These are phyloP conservation scores for Ailurus styani DNA, from an alignment of 2,113 vertebrate species.

Conservation along the genomic window DNA sequence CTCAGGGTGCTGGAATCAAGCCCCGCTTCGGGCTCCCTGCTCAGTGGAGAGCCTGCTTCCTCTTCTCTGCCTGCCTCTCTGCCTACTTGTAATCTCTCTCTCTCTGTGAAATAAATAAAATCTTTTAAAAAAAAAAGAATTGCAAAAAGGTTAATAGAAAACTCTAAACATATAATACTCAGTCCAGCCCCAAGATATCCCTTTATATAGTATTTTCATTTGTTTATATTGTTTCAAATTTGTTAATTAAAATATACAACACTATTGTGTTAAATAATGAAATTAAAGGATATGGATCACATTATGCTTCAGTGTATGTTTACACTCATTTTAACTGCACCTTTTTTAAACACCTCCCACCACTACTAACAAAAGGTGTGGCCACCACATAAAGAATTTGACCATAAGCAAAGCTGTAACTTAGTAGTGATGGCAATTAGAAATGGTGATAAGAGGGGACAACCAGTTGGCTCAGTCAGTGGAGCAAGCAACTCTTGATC, in stretches of 20 bases:
- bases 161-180: not conserved
- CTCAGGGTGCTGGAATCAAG: too few species aligned
- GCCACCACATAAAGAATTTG: not conserved
- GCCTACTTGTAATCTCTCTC: too few species aligned
- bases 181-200: not conserved
- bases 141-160: conserved; percentile 22
- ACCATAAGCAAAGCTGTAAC: not conserved
- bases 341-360: not conserved
- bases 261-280: not conserved
- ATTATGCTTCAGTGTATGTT: not conserved
- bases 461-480: not conserved
- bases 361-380: not conserved
- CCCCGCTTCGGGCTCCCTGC: too few species aligned
- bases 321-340: not conserved
- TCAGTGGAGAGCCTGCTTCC: too few species aligned
- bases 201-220: not conserved
- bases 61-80: too few species aligned
- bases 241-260: conserved; percentile 1
- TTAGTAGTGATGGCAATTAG: not conserved
- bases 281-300: not conserved
- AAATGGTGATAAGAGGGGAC: not conserved
- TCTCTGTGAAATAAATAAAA: too few species aligned
- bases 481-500: not conserved
- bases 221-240: not conserved
- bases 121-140: not conserved